phyloP scores from a whole-genome alignment of 1,140 invertebrate genomes.

The Cyrtorhinus lividipennis region DNA sequence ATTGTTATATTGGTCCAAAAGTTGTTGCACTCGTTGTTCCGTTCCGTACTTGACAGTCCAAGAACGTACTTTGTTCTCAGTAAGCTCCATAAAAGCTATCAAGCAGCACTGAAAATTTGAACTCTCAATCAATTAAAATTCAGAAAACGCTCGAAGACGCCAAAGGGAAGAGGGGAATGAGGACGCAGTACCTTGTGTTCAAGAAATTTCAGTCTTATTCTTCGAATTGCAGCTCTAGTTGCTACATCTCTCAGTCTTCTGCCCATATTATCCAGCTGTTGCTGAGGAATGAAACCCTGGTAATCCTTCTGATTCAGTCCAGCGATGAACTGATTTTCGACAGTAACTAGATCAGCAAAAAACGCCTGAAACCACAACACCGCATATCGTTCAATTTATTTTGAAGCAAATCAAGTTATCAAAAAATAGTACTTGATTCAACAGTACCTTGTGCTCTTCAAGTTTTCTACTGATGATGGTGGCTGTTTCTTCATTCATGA shows the following conservation, averaged over 20 bases:
- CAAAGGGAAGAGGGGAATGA: not conserved
- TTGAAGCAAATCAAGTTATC: not conserved
- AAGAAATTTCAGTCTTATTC: conserved; percentile 70
- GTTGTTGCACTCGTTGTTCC: conserved; percentile 63
- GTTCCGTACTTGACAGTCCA: conserved; percentile 83
- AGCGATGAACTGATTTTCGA: conserved; percentile 59
- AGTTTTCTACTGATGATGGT: conserved; percentile 71
- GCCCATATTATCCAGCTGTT: conserved; percentile 68
- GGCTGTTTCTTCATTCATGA: conserved; percentile 73
- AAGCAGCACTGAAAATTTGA: conserved; percentile 52
- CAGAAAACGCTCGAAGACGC: not conserved
- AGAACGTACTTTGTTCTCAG: conserved; percentile 71
- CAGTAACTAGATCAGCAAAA: conserved; percentile 64
- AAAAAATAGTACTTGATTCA: too few relatives aligned
- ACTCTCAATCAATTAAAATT: too few relatives aligned
- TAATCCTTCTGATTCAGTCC: conserved; percentile 42
- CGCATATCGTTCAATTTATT: too few relatives aligned
- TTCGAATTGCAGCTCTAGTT: conserved; percentile 53
- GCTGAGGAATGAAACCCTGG: conserved; percentile 45
- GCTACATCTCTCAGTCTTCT: conserved; percentile 54
- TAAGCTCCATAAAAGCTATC: conserved; percentile 74
- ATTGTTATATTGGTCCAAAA: conserved; percentile 77
- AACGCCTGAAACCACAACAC: conserved; percentile 41
- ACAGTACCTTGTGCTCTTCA: conserved; percentile 72
- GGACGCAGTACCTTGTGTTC: conserved; percentile 66